These are phyloP conservation scores for Ammodytes marinus DNA, from an alignment of 2,113 vertebrate genomes.

Conservation along the genomic window DNA sequence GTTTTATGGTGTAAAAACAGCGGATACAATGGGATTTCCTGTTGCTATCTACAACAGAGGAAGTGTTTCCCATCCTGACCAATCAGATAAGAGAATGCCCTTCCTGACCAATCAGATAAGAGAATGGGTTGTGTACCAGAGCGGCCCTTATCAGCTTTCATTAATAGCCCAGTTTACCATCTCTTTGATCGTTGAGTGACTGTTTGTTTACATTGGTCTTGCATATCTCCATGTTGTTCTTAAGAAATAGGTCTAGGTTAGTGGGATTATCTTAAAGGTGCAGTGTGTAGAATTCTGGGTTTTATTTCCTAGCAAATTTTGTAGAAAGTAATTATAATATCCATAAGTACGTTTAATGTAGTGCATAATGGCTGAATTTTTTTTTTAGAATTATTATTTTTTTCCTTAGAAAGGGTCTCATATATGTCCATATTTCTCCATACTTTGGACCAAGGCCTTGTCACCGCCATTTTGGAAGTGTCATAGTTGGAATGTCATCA, in stretches of 20 bases:
- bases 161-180: not conserved
- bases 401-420: no score
- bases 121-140: not conserved
- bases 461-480: no score
- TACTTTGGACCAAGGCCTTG: no score
- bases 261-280: no score
- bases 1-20: not conserved
- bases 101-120: conserved; percentile 3
- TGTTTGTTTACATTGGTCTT: not conserved
- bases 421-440: no score
- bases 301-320: no score
- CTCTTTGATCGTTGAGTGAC: not conserved
- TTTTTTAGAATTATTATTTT: no score
- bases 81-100: not conserved
- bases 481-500: no score
- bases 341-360: no score
- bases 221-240: not conserved
- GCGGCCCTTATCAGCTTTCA: not conserved
- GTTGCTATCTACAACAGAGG: not conserved
- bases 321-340: no score
- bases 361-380: no score
- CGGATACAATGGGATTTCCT: not conserved
- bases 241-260: not conserved
- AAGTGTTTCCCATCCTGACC: not conserved
- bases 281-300: no score